Conservation (phyloP, 2,113 vertebrate species). For the Puffinus mauretanicus region DNA sequence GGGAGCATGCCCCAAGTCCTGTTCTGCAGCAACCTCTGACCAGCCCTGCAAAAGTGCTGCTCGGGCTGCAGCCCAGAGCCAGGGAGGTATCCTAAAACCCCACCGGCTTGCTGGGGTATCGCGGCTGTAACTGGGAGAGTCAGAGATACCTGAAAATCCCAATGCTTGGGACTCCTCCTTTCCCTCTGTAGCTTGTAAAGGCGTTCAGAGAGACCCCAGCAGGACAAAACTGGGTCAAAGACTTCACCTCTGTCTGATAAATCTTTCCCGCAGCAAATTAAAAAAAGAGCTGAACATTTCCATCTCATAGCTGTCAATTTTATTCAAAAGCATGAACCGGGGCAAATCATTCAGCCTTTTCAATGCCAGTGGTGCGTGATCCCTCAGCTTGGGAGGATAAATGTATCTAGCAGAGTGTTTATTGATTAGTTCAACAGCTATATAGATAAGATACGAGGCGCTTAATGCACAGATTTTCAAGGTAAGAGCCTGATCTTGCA, state of each 20-base stretch:
- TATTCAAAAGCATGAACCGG: conserved; percentile 21
- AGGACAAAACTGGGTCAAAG: background rate
- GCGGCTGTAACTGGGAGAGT: background rate
- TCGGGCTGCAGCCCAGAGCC: background rate
- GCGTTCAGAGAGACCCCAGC: background rate
- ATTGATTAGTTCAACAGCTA: background rate
- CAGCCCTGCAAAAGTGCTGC: background rate
- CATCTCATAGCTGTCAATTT: conserved; percentile 45
- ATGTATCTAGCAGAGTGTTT: background rate
- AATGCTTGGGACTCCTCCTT: background rate
- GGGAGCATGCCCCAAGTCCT: accelerated
- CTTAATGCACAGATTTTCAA: background rate
- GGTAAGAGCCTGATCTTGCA: background rate
- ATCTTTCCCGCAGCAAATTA: conserved; percentile 25
- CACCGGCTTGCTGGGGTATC: background rate
- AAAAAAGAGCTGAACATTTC: background rate
- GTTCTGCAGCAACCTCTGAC: background rate
- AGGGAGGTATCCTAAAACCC: background rate
- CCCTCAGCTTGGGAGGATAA: background rate
- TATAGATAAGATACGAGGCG: background rate
- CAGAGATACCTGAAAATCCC: background rate
- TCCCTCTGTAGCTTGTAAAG: background rate
- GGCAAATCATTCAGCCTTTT: conserved; percentile 38
- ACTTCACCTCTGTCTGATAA: conserved; percentile 39
- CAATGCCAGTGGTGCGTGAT: conserved; percentile 9